Conservation (phyloP, 2,888 invertebrate genomes). For the Oscheius sp. region DNA sequence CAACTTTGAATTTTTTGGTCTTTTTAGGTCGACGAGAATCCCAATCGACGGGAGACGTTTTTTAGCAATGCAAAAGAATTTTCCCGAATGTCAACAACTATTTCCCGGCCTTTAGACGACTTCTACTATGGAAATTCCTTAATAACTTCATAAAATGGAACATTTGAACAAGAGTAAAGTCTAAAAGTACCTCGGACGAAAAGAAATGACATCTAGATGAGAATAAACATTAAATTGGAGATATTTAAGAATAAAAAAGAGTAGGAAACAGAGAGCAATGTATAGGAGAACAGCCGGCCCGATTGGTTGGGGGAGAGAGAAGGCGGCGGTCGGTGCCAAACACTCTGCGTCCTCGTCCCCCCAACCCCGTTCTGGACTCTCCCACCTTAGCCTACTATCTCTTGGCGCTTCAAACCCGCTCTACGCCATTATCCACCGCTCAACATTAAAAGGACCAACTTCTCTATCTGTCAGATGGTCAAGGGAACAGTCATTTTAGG, state of each 20-base stretch:
- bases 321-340: constrained; percentile 40
- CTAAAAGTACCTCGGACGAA: not conserved
- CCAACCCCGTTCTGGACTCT: not conserved
- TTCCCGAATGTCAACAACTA: not conserved
- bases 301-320: constrained; percentile 28
- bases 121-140: too few species aligned
- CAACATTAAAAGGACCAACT: constrained; percentile 29
- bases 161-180: not conserved
- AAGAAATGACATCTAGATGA: not conserved
- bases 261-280: constrained; percentile 12
- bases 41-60: not conserved
- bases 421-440: constrained; percentile 34
- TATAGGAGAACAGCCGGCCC: constrained; percentile 38
- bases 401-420: constrained; percentile 22
- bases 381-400: not conserved
- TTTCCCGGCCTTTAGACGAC: not conserved
- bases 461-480: not conserved
- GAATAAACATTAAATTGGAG: not conserved
- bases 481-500: not conserved
- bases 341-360: constrained; percentile 34
- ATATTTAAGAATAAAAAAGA: not conserved
- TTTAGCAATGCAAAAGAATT: not conserved
- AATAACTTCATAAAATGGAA: not conserved
- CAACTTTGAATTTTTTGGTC: constrained; percentile 12
- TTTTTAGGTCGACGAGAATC: not conserved